Evolutionary conservation across 1,140 invertebrate species (phyloP).

Genomic region (Neuroterus valhalla): DNA sequence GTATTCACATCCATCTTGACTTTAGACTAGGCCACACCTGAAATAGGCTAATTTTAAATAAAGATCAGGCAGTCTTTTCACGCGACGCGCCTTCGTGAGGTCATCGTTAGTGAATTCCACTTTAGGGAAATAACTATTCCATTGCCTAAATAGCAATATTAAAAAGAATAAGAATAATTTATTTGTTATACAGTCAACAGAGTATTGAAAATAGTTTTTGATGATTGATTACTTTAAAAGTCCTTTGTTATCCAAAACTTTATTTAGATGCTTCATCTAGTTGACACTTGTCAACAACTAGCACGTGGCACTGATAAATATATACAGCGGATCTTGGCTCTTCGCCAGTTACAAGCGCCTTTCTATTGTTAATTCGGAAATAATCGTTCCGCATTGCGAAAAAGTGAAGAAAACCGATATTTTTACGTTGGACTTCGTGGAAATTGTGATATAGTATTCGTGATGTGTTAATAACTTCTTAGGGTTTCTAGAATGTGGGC

Average conservation of each 20-base stretch:
- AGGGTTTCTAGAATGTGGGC: conserved; percentile 44
- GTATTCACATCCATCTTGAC: too few relatives aligned
- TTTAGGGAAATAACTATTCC: not conserved
- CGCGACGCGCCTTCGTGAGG: not conserved
- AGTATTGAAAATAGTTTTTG: not conserved
- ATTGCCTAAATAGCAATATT: too few relatives aligned
- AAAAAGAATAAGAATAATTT: too few relatives aligned
- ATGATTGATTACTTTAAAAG: not conserved
- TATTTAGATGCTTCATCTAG: not conserved
- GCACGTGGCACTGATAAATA: conserved; percentile 62
- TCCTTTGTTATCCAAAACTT: not conserved
- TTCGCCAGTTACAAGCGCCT: conserved; percentile 49
- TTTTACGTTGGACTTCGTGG: not conserved
- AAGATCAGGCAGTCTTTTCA: not conserved
- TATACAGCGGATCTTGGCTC: conserved; percentile 54
- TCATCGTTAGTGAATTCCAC: conserved; percentile 13
- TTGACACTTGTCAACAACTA: conserved; percentile 41
- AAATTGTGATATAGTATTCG: conserved; percentile 22
- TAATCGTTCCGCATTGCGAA: conserved; percentile 38
- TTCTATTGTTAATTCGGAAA: conserved; percentile 52
- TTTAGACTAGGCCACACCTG: too few relatives aligned
- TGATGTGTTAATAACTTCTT: too few relatives aligned
- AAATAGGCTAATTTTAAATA: too few relatives aligned
- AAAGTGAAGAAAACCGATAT: conserved; percentile 10
- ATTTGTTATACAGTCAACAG: too few relatives aligned